Base-by-base conservation (phyloP, 2,888 invertebrate genomes). In the Acrobasis consociella region DNA sequence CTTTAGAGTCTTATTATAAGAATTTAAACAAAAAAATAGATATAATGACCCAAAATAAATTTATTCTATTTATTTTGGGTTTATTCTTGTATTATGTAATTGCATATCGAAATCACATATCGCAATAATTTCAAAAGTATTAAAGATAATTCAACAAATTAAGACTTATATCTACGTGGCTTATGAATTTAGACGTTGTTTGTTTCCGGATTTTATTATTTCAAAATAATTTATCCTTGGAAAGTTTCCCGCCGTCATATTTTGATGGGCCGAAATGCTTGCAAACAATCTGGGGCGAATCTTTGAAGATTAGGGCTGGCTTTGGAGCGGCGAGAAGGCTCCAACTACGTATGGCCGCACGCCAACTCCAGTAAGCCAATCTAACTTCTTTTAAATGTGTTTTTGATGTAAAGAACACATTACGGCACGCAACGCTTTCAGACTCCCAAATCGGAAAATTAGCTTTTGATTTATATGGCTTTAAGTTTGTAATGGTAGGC, bases 341-440 rank as follows among this genome's bases (percentile, higher is more conserved):
- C 84, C 81, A 84, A 84, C 83, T 85, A 85, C 78, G 86, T 86
- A 87, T 91, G 91, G 89, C 86, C 85, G 81, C 76, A 73, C 83
- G 90, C 90, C 91, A 90, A 90, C 88, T 90, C 87, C 84, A 76
- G 83, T 89, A 89, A 91, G 91, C 91, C 91, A 92, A 92, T 92
- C 87, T 92, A 92, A 91, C 91, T 91, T 92, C 90, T 91, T 91
- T 90, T 91, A 91, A 92, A 92, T 91, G 89, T 91, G 91, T 91
- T 92, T 91, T 91, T 91, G 91, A 91, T 91, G 88, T 88, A 89
- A 90, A 91, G 86, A 91, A 88, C 89, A 87, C 87, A 87, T 89
- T 89, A 87, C 85, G 80, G 81, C 82, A 89, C 88, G 87, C 87
- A 86, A 82, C 78, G 82, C 82, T 78, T 76, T 78, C 75, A 80